Conservation (phyloP, 2,888 invertebrate genomes). For the Conchocele bisecta region DNA sequence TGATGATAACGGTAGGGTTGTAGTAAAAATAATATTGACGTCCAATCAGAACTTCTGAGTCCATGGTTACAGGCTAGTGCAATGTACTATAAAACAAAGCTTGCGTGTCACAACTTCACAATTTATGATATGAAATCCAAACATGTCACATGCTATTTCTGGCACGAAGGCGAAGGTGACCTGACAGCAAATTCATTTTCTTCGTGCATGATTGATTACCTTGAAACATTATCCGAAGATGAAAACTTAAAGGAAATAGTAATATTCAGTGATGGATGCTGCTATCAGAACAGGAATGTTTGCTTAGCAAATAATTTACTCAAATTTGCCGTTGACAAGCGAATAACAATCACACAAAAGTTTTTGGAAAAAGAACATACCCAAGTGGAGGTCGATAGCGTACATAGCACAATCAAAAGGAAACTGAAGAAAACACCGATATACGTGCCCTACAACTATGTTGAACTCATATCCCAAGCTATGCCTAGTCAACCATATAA, state of each 20-base stretch:
- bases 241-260: conserved; percentile 18
- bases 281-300: conserved; percentile 55
- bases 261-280: conserved; percentile 55
- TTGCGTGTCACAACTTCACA: conserved; percentile 52
- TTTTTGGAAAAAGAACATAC: conserved; percentile 51
- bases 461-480: conserved; percentile 27
- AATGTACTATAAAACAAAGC: conserved; percentile 55
- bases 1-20: conserved; percentile 21
- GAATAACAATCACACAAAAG: conserved; percentile 46
- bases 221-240: background rate
- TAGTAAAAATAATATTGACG: too few relatives aligned
- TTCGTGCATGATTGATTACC: conserved; percentile 32
- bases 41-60: too few relatives aligned
- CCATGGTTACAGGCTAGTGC: conserved; percentile 48
- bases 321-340: conserved; percentile 13
- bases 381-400: conserved; percentile 54
- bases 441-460: conserved; percentile 36
- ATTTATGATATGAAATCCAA: conserved; percentile 29
- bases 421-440: conserved; percentile 28
- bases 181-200: conserved; percentile 35
- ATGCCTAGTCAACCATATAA: conserved; percentile 15
- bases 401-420: conserved; percentile 51
- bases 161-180: conserved; percentile 57
- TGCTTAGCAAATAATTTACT: conserved; percentile 41
- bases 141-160: conserved; percentile 47